Conservation (phyloP, 2,888 invertebrate species). For the Xanthorhoe spadicearia region DNA sequence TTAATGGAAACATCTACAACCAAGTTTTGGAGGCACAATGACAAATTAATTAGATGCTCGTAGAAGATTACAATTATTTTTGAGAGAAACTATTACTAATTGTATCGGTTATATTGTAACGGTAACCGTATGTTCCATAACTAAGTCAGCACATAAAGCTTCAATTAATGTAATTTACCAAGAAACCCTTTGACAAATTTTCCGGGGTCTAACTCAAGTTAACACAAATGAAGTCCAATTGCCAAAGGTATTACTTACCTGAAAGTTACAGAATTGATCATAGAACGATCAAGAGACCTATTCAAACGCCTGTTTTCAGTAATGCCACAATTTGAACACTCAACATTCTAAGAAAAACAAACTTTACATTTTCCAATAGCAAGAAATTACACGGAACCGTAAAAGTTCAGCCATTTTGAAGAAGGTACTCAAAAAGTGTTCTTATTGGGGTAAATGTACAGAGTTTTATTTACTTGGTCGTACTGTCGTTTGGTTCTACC, state of each 20-base stretch:
- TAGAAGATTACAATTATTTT: too few relatives aligned
- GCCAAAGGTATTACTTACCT: neutral
- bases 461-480: constrained; percentile 34
- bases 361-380: constrained; percentile 39
- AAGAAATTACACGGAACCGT: constrained; percentile 34
- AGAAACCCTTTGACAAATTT: too few relatives aligned
- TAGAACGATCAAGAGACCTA: constrained; percentile 6
- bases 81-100: too few relatives aligned
- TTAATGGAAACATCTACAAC: neutral
- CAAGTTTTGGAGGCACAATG: too few relatives aligned
- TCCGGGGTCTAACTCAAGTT: too few relatives aligned
- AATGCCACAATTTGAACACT: constrained; percentile 16
- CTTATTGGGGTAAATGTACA: constrained; percentile 34
- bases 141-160: too few relatives aligned
- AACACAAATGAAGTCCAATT: neutral
- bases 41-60: too few relatives aligned
- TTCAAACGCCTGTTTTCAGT: constrained; percentile 5
- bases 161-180: too few relatives aligned
- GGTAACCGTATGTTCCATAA: too few relatives aligned
- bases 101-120: too few relatives aligned
- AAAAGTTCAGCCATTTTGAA: constrained; percentile 39
- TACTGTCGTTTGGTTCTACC: constrained; percentile 22
- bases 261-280: neutral
- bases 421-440: constrained; percentile 39
- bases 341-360: constrained; percentile 30